Base-by-base conservation (phyloP, 2,888 invertebrate species). In the Mimachlamys varia region DNA sequence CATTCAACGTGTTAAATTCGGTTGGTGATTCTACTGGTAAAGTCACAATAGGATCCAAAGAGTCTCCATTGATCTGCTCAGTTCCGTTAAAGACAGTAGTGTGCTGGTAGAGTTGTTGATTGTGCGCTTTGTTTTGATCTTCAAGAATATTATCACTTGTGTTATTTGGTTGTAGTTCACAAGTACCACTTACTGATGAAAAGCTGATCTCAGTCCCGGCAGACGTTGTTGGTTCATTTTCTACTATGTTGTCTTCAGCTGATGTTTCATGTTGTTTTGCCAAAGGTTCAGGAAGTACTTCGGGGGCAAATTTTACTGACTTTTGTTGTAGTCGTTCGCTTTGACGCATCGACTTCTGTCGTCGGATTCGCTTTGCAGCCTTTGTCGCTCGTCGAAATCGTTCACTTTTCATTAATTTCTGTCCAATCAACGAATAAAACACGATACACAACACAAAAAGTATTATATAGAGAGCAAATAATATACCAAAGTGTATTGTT, bases 381-480 rank as follows among this genome's bases (percentile, higher is more conserved):
- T 76, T 76, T 15, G 76, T 76, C 10, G 76, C 76, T 33, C 76
- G 27, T 76, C 76, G 27, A 76, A 76, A 76, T 76, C 76, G 19
- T 12, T 76, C 76, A 76, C 76, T 76, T 76, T 76, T 76, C 76
- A 76, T 76, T 2, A 76, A 33, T 76, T 76, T 76, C 17, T 12
- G 76, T 76, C 76, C 76, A 76, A 76, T 76, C 15, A 76, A 33
- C 22, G 76, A 76, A 76, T 76, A 76, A 12, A 76, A 76, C 33
- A 76, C 76, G 33, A 76, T 76, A 76, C 76, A 76, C 7, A 76
- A 7, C 33, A 76, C 76, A 76, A 76, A 76, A 76, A 76, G 76
- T 33, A 76, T 17, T 10, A 76, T 7, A 76, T 76, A 76, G 0
- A 15, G 10, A 0, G 13, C 76, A 27, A 76, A 76, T 12, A 76